Conservation (phyloP, 2,888 invertebrate species). For the Nomada hirtipes region DNA sequence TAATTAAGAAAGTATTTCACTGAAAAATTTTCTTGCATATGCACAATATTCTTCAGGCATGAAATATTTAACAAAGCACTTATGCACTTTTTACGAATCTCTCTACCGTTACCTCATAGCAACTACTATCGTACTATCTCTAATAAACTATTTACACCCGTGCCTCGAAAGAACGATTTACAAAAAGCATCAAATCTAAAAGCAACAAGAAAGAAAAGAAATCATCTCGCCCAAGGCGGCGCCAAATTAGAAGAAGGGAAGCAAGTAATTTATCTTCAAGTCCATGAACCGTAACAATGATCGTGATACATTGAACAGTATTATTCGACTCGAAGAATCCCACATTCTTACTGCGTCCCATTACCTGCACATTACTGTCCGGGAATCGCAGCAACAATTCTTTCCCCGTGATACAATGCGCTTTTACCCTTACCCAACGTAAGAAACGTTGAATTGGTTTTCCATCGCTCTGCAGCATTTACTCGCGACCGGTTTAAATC, state of each 20-base stretch:
- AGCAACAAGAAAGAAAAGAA: neutral
- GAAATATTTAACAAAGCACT: too few species aligned
- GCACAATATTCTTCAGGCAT: too few species aligned
- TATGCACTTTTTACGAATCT: too few species aligned
- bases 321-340: conserved; percentile 40
- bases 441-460: conserved; percentile 66
- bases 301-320: conserved; percentile 34
- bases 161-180: too few species aligned
- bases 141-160: too few species aligned
- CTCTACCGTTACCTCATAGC: too few species aligned
- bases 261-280: conserved; percentile 13
- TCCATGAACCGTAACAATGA: conserved; percentile 34
- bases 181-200: neutral
- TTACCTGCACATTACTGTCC: conserved; percentile 46
- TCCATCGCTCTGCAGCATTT: conserved; percentile 58
- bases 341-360: conserved; percentile 40
- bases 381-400: conserved; percentile 49
- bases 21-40: too few species aligned
- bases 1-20: too few species aligned
- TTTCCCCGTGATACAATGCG: conserved; percentile 50
- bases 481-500: conserved; percentile 44
- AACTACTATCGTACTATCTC: too few species aligned
- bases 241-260: conserved; percentile 11
- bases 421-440: conserved; percentile 69
- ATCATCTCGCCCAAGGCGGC: neutral